Evolutionary conservation across 2,113 vertebrate genomes (phyloP), one percentile per base, ranked within the genome.

Genomic region (Turdus rufiventris): DNA sequence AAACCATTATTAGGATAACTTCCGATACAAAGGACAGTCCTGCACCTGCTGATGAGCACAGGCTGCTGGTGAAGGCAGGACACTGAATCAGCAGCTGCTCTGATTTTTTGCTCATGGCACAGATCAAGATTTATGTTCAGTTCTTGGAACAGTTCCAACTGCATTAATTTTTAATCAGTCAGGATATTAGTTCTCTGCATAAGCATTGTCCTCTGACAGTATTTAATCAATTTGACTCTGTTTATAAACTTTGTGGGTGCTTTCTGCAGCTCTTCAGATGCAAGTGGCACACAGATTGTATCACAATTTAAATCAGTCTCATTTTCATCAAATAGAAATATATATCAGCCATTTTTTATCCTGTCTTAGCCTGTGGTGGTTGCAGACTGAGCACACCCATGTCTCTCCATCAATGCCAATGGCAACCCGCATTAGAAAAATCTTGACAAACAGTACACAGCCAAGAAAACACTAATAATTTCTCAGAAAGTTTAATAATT

Each of bases 391-490:
- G 29, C 33, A 21, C 10, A 60, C 8, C 8, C 8, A 12, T 17
- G 3, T 34, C 34, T 70, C 14, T 8, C 10, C 8, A 12, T 18
- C 66, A 34, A 0, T 48, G 31, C 8, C 38, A 31, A 19, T 3
- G 43, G 21, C 58, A 78, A n/a, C 3, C n/a, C n/a, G 40, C 2
- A 14, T 4, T 14, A 38, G 12, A 88, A 50, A 63, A 68, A 24
- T 29, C 33, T 23, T 56, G 14, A 5, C 3, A 36, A 5, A 8
- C 3, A 51, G 6, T 5, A 5, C 18, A 51, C 12, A 33, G 18
- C 2, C 67, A 47, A 56, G 74, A 31, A n/a, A 2, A 9, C 0
- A 6, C 3, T 4, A 34, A 2, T 42, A 5, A 16, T 65, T 73
- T 81, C 19, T 25, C 42, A 31, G 17, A 16, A 94, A 68, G 56